phyloP scores from a whole-genome alignment of 2,888 invertebrate genomes.

The Carterocephalus palaemon region DNA sequence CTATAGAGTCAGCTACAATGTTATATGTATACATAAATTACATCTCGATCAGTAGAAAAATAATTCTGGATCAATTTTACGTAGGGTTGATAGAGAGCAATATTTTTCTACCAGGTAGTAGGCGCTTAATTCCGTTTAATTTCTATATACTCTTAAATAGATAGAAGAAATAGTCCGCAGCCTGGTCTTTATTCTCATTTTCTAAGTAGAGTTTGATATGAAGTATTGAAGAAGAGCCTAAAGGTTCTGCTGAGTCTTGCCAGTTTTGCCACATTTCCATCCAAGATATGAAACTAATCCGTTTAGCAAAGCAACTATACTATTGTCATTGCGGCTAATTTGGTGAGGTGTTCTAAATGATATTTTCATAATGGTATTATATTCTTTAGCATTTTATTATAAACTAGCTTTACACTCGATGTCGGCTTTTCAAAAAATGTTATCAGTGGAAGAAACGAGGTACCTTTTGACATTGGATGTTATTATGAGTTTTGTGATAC shows the following conservation, averaged over 20 bases:
- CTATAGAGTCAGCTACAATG: slow-evolving; percentile 50
- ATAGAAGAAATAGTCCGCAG: slow-evolving; percentile 59
- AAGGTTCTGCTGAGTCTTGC: slow-evolving; percentile 65
- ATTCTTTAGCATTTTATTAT: slow-evolving; percentile 68
- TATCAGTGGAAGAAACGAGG: slow-evolving; percentile 73
- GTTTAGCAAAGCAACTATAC: slow-evolving; percentile 63
- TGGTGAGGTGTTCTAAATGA: slow-evolving; percentile 55
- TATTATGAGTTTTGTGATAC: slow-evolving; percentile 55
- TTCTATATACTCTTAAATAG: slow-evolving; percentile 63
- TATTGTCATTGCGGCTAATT: slow-evolving; percentile 56
- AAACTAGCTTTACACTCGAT: slow-evolving; percentile 74
- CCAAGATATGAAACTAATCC: slow-evolving; percentile 63
- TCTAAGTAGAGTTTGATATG: slow-evolving; percentile 62
- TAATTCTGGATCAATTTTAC: slow-evolving; percentile 64
- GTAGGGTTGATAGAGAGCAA: slow-evolving; percentile 65
- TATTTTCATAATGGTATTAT: slow-evolving; percentile 68
- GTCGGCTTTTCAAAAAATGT: slow-evolving; percentile 76
- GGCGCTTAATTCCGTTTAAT: slow-evolving; percentile 67
- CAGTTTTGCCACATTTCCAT: slow-evolving; percentile 71
- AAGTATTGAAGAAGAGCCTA: slow-evolving; percentile 46
- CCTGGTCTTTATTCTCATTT: slow-evolving; percentile 64
- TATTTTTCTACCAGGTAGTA: slow-evolving; percentile 72
- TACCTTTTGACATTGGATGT: slow-evolving; percentile 74
- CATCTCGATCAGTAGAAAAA: slow-evolving; percentile 51
- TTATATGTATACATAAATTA: slow-evolving; percentile 48